Percentiles rank a stretch among this genome's conserved stretches.
Conservation (phyloP, 2,888 invertebrate species). For the Acrobasis consociella region DNA sequence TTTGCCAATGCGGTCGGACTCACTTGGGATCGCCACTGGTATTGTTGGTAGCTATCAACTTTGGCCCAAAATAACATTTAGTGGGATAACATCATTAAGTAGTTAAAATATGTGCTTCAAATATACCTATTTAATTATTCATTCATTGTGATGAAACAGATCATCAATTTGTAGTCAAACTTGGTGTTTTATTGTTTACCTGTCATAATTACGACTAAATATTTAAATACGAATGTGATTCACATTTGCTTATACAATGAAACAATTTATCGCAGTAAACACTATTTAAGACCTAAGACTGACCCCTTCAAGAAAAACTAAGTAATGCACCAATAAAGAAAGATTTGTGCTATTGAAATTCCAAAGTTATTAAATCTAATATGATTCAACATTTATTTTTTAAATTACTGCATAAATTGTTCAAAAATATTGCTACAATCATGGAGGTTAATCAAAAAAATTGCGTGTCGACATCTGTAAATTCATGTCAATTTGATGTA, state of each 20-base stretch:
- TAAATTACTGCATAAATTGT: constrained; percentile 22
- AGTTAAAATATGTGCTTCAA: neutral
- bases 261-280: constrained; percentile 7
- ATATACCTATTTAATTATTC: neutral
- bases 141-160: too few species aligned
- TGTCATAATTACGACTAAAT: neutral
- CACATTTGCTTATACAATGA: neutral
- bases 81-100: neutral
- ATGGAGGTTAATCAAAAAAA: constrained; percentile 17
- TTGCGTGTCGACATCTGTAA: neutral
- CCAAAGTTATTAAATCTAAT: constrained; percentile 28
- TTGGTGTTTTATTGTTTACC: neutral
- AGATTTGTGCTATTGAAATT: constrained; percentile 46
- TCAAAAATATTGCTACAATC: constrained; percentile 18
- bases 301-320: constrained; percentile 13
- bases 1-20: constrained; percentile 4
- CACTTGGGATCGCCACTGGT: constrained; percentile 18
- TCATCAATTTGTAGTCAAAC: too few species aligned
- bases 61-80: constrained; percentile 9
- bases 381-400: constrained; percentile 19
- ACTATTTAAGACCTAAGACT: constrained; percentile 1
- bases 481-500: constrained; percentile 10
- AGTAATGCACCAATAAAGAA: constrained; percentile 33
- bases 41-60: neutral
- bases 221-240: too few species aligned